Evolutionary conservation across 2,113 vertebrate genomes (phyloP).

Genomic region (Sander vitreus): DNA sequence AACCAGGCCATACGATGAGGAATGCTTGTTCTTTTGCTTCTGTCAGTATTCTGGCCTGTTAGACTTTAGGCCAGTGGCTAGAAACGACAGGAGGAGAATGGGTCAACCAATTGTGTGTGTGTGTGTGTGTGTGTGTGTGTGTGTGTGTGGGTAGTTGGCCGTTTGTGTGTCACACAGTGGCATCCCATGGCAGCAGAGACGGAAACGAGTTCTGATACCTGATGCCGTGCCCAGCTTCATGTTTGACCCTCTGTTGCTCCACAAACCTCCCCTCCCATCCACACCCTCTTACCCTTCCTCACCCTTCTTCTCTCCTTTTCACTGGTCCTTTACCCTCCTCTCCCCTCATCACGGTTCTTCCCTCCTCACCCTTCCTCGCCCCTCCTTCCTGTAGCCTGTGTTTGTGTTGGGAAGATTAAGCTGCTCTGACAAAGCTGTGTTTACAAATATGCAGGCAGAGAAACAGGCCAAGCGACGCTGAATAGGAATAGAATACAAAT

Average conservation of each 20-base stretch:
- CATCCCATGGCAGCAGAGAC: conserved; percentile 44
- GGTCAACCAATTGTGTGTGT: conserved; percentile 14
- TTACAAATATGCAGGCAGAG: conserved; percentile 89
- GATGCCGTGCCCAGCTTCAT: conserved; percentile 29
- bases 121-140: conserved; percentile 13
- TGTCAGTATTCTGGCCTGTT: conserved; percentile 43
- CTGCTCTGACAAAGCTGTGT: conserved; percentile 87
- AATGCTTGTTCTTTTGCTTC: conserved; percentile 40
- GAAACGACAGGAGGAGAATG: conserved; percentile 1
- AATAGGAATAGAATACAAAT: conserved; percentile 90
- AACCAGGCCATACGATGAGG: conserved; percentile 30
- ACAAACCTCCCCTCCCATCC: conserved; percentile 17
- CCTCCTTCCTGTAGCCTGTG: conserved; percentile 78
- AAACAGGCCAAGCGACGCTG: conserved; percentile 86
- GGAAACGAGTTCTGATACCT: conserved; percentile 58
- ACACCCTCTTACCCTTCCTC: conserved; percentile 5
- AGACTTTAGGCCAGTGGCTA: conserved; percentile 27
- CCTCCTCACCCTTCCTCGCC: conserved; percentile 56
- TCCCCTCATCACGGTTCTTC: conserved; percentile 22
- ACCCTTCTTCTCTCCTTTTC: conserved; percentile 5
- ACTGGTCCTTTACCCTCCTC: conserved; percentile 31
- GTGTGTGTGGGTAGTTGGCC: background rate
- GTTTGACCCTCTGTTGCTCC: conserved; percentile 30
- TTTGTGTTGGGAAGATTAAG: conserved; percentile 88
- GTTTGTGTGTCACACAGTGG: conserved; percentile 21